phyloP scores from a whole-genome alignment of 2,797 vertebrate genomes.

The Tolypeutes matacus region DNA sequence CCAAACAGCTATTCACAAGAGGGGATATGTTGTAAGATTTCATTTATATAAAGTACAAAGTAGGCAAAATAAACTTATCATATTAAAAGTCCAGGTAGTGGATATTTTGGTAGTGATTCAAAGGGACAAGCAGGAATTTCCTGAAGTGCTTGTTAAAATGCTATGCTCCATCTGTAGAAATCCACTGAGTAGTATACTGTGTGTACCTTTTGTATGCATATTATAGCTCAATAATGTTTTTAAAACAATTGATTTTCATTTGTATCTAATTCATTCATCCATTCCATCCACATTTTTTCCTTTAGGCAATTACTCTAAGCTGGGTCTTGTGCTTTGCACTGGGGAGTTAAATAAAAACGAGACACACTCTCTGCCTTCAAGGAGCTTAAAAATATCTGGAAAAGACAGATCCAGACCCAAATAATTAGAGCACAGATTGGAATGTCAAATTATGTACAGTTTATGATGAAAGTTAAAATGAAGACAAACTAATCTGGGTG shows the following conservation, averaged over 20 bases:
- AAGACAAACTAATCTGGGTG: neutral
- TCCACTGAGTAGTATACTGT: no score
- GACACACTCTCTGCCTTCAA: no score
- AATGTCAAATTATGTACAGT: neutral
- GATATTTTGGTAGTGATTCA: neutral
- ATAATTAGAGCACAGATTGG: neutral
- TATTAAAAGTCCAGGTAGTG: neutral
- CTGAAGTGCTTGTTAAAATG: neutral
- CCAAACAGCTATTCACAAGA: neutral
- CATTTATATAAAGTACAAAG: neutral
- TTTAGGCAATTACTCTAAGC: neutral
- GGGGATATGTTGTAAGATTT: neutral
- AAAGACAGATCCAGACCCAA: neutral
- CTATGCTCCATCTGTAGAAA: neutral
- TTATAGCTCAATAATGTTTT: neutral
- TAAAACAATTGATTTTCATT: neutral
- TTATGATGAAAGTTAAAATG: neutral
- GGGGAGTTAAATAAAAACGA: neutral
- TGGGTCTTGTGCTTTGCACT: neutral
- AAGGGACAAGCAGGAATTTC: neutral
- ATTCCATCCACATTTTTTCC: neutral
- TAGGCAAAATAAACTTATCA: neutral
- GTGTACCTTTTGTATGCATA: neutral
- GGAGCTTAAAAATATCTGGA: neutral
- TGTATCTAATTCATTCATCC: neutral